A percentile compares a stretch with the other conserved stretches of the same genome.
Conservation (phyloP, 1,140 invertebrate genomes). For the Ericerus pela region DNA sequence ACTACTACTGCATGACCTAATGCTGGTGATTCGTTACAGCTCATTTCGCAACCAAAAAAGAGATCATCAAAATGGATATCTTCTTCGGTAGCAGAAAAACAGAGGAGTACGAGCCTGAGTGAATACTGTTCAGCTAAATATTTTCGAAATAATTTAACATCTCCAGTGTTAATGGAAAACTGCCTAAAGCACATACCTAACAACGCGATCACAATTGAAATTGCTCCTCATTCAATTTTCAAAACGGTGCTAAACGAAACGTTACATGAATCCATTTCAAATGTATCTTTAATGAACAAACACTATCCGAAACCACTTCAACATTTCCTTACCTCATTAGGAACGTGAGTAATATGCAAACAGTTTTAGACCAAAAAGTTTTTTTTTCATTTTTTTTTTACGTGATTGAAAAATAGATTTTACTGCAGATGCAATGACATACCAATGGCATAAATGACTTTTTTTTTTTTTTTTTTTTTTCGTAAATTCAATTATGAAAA, state of each 20-base stretch:
- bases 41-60: slow-evolving; percentile 34
- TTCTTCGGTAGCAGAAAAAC: slow-evolving; percentile 40
- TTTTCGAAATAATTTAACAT: slow-evolving; percentile 52
- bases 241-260: slow-evolving; percentile 70
- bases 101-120: slow-evolving; percentile 30
- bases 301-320: slow-evolving; percentile 51
- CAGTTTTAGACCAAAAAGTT: too few species aligned
- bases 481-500: too few species aligned
- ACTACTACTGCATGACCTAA: too few species aligned
- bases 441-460: too few species aligned
- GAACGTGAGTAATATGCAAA: slow-evolving; percentile 39
- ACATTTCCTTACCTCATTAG: slow-evolving; percentile 54
- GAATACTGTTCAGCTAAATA: slow-evolving; percentile 45
- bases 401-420: too few species aligned
- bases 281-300: slow-evolving; percentile 64
- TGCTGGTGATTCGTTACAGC: too few species aligned
- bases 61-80: slow-evolving; percentile 43
- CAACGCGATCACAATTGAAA: slow-evolving; percentile 58
- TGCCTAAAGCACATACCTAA: slow-evolving; percentile 55
- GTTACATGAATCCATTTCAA: slow-evolving; percentile 39
- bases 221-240: slow-evolving; percentile 45
- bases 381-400: too few species aligned
- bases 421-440: too few species aligned
- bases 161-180: slow-evolving; percentile 64
- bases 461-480: too few species aligned